Evolutionary conservation across 2,797 vertebrate genomes (phyloP), one percentile per base, ranked within the genome.

Genomic region (Sebastes minor): DNA sequence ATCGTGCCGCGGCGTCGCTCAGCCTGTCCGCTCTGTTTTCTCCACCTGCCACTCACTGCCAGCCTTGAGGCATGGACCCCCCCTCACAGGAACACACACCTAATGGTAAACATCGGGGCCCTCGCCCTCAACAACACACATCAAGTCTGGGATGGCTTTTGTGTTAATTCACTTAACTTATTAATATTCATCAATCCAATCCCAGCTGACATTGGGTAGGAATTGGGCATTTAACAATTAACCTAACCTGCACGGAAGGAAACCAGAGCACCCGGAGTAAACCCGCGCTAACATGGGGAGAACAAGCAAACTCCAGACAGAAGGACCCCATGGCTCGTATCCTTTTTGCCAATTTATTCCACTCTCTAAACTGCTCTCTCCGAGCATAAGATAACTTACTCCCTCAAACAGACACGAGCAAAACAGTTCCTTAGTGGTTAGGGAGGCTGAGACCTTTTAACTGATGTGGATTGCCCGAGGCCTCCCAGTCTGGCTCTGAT

Each of bases 41-140:
- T 71, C 23, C 76, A 77, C 69, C 89, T 65, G 89, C 71, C 91
- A 92, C 61, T 93, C 91, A 87, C 35, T 35, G 78, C 38, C 79
- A 30, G 77, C 85, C 79, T 76, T 18, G 1, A 13, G 66, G 80
- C 60, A 74, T 1, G 4, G 35, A 79, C 23, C 18, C 11, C 20
- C 68, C 49, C 74, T 63, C 72, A 38, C 46, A 74, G 55, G 14
- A 75, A 60, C 70, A 71, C 86, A 81, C 78, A 78, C 75, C 87
- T 87, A 83, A 84, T 63, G 76, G 66, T 82, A 79, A 89, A 89
- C 82, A 84, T 30, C 32, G 16, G 76, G 78, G 56, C 38, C 28
- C 25, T 71, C 11, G 4, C 35, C 67, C 35, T 59, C 46, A 65
- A 72, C 65, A 65, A 20, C 62, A 61, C 59, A 55, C 62, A 64